Base-by-base conservation (phyloP, 2,113 vertebrate species). In the Bufo bufo region DNA sequence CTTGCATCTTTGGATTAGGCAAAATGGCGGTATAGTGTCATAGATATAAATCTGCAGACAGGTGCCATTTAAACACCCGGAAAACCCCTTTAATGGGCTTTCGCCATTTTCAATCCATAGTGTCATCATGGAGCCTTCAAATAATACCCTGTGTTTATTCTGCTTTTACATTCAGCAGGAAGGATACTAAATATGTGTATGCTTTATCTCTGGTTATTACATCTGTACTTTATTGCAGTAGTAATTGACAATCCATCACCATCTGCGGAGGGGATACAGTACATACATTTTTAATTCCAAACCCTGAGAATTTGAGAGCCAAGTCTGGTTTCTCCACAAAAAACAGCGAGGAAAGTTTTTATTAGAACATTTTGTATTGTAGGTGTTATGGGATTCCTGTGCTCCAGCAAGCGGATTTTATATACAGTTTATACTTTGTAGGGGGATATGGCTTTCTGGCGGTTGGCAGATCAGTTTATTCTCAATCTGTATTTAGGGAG, bases 171-270 rank as follows among this genome's bases (percentile, higher is more conserved):
- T 75, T 49, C 3, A 47, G 72, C 72, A 19, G 47, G 17, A 50
- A 50, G 47, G 50, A 75, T 20, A 17, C 47, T 50, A 50, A 20
- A 14, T 75, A 20, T 49, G 72, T 19, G 16, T 50, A 1, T 50
- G 17, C 3, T 16, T 10, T 74, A 6, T 74, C 33, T 8, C 33
- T 47, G 45, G 43, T 74, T 74, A 8, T 75, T 75, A 9, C 50
- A 20, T 75, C 20, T 50, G 17, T 75, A 10, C 72, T 50, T 50
- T 75, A 49, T 75, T 49, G 45, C 72, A 20, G 17, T 17, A 75
- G 17, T 50, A 49, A 75, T 75, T 75, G 72, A 75, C 72, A 75
- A 75, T 75, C 45, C 72, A 75, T 75, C 72, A 75, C 7, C 1
- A 1, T 50, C 7, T 20, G 47, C 17, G 17, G 72, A 75, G 72